These are phyloP conservation scores for Stylophora pistillata DNA, from an alignment of 64 coral and sea anemone genomes.

Conservation along the genomic window DNA sequence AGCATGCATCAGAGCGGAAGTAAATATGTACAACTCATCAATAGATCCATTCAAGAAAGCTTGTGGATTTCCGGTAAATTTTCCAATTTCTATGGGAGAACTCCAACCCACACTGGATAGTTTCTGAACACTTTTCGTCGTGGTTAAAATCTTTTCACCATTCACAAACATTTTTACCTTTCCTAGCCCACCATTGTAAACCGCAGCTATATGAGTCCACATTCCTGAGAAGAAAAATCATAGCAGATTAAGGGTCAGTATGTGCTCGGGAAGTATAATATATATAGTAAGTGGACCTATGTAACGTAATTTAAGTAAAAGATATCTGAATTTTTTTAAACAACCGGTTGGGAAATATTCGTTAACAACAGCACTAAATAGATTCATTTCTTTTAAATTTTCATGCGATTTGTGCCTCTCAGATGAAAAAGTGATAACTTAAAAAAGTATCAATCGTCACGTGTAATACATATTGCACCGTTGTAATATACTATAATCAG, in stretches of 20 bases:
- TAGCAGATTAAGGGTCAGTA: not conserved
- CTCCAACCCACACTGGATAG: conserved; percentile 60
- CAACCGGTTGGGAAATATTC: too few relatives aligned
- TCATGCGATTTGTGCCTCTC: too few relatives aligned
- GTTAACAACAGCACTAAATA: too few relatives aligned
- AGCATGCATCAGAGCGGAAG: conserved; percentile 29
- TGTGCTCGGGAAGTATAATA: not conserved
- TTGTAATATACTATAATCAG: too few relatives aligned
- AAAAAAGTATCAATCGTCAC: too few relatives aligned
- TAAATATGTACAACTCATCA: conserved; percentile 68
- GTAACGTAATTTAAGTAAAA: too few relatives aligned
- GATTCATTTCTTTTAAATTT: too few relatives aligned
- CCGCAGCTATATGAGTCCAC: conserved; percentile 67
- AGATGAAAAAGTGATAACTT: too few relatives aligned
- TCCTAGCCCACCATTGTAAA: conserved; percentile 60
- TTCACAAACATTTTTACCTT: conserved; percentile 71
- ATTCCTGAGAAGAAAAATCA: conserved; percentile 28
- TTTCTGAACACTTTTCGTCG: conserved; percentile 11
- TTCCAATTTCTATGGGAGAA: conserved; percentile 33
- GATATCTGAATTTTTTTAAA: too few relatives aligned
- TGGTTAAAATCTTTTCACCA: conserved; percentile 44
- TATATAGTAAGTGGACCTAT: not conserved
- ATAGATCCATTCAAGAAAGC: conserved; percentile 71
- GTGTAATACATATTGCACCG: too few relatives aligned
- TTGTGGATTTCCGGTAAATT: not conserved